Conservation (phyloP, 2,797 vertebrate genomes). For the Eospalax fontanierii region DNA sequence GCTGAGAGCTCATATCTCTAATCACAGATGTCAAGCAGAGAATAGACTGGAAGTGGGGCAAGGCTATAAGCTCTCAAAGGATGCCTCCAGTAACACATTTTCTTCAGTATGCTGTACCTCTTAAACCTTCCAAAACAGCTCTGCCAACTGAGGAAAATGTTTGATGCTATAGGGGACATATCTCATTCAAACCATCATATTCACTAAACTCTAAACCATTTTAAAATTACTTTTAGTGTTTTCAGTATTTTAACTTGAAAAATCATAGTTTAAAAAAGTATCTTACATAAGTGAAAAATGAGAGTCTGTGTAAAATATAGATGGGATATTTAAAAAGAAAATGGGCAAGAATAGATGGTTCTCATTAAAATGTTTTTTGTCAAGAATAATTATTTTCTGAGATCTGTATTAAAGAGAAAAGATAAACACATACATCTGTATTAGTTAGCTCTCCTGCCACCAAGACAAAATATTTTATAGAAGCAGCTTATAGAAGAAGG, state of each 20-base stretch:
- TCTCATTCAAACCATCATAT: no score
- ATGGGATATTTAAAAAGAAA: not conserved
- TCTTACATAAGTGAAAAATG: not conserved
- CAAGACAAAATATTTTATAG: not conserved
- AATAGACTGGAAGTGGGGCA: no score
- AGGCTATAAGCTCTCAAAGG: no score
- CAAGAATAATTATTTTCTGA: constrained; percentile 26
- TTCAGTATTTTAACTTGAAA: constrained; percentile 13
- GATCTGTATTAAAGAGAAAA: constrained; percentile 7
- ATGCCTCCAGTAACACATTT: no score
- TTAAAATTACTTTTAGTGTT: not conserved
- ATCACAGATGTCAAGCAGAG: no score
- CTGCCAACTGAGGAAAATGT: no score
- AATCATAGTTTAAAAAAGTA: constrained; percentile 1
- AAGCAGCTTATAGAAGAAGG: not conserved
- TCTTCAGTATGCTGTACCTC: no score
- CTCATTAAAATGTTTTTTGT: not conserved
- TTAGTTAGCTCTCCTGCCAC: no score
- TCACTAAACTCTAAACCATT: not conserved
- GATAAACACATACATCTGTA: not conserved
- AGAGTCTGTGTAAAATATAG: not conserved
- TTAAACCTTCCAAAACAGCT: no score
- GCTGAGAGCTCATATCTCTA: no score
- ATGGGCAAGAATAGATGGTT: not conserved
- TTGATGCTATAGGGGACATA: no score